Evolutionary conservation across 2,888 invertebrate genomes (phyloP).

Genomic region (Ichneumoninae sp.): DNA sequence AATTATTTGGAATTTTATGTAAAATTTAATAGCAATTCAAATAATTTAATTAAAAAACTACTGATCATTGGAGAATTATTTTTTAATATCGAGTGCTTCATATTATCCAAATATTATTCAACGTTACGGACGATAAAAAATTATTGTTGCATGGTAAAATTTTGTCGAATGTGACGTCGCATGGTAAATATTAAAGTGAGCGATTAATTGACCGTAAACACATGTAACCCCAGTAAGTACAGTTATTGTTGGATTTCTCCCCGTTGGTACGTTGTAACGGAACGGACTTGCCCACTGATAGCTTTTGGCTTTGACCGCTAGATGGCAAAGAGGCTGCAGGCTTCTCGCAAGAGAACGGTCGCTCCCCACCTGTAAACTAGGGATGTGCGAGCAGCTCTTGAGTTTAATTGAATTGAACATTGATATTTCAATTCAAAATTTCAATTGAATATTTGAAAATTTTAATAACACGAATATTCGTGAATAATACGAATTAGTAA

Average conservation of each 20-base stretch:
- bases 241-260: slow-evolving; percentile 14
- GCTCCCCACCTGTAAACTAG: background rate
- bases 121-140: slow-evolving; percentile 6
- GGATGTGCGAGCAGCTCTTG: too few relatives aligned
- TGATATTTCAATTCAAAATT: too few relatives aligned
- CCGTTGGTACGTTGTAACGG: slow-evolving; percentile 1
- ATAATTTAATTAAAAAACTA: background rate
- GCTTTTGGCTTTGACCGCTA: background rate
- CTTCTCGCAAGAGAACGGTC: background rate
- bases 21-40: background rate
- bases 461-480: too few relatives aligned
- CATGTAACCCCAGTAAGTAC: slow-evolving; percentile 19
- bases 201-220: slow-evolving; percentile 28
- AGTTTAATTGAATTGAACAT: too few relatives aligned
- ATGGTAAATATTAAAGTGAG: slow-evolving; percentile 33
- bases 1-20: background rate
- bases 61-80: slow-evolving; percentile 15
- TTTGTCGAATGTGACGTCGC: slow-evolving; percentile 40
- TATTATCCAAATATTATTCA: slow-evolving; percentile 13
- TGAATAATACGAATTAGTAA: too few relatives aligned
- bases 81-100: background rate
- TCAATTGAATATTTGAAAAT: too few relatives aligned
- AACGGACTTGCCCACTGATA: background rate
- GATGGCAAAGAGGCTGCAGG: background rate
- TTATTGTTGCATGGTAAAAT: slow-evolving; percentile 56